Conservation (phyloP, 2,113 vertebrate species). For the Neomonachus schauinslandi region DNA sequence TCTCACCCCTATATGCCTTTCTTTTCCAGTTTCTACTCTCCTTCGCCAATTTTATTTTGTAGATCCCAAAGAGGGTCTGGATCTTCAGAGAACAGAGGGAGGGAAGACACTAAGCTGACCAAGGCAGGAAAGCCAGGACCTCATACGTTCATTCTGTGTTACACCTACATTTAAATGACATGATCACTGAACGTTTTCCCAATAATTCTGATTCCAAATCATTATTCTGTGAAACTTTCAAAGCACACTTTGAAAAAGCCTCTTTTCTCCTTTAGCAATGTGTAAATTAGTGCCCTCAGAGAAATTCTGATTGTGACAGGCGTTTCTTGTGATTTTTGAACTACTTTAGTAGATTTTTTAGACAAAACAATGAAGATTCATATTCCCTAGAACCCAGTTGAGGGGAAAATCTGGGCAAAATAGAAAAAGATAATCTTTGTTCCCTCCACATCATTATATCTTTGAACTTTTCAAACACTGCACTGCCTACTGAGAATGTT, state of each 20-base stretch:
- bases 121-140: neutral
- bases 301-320: neutral
- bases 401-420: slow-evolving; percentile 20
- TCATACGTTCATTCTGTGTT: neutral
- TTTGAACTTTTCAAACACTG: slow-evolving; percentile 52
- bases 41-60: neutral
- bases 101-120: neutral
- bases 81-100: neutral
- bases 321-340: slow-evolving; percentile 4
- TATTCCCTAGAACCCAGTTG: slow-evolving; percentile 1
- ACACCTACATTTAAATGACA: neutral
- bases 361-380: slow-evolving; percentile 55
- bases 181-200: neutral
- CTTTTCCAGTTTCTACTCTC: neutral
- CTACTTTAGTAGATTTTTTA: slow-evolving; percentile 1
- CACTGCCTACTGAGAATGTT: slow-evolving; percentile 27
- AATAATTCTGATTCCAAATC: neutral
- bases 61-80: neutral
- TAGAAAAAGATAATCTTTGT: slow-evolving; percentile 42
- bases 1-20: neutral
- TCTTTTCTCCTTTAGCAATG: neutral
- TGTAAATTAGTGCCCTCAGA: neutral
- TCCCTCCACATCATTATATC: neutral
- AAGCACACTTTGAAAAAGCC: neutral
- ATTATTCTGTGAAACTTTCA: neutral